A percentile compares a stretch with the other conserved stretches of the same genome.
phyloP scores from a whole-genome alignment of 2,888 invertebrate genomes.

The Leucophenga maculata region DNA sequence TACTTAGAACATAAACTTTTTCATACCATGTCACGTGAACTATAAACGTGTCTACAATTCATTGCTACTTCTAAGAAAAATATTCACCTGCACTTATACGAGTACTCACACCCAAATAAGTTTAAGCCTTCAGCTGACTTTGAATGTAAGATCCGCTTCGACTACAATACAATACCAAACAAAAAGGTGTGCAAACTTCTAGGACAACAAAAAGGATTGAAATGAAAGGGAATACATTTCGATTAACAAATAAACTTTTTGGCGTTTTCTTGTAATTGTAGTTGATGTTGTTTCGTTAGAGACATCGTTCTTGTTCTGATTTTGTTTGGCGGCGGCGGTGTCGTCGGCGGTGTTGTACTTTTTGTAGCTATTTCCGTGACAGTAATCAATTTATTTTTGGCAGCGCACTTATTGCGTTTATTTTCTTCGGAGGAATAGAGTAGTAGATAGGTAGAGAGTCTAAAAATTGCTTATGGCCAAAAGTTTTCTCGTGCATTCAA shows the following conservation, averaged over 20 bases:
- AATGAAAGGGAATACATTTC: conserved; percentile 3
- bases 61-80: too few species aligned
- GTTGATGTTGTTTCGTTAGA: conserved; percentile 9
- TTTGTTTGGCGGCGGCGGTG: conserved; percentile 15
- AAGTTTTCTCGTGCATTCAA: conserved; percentile 39
- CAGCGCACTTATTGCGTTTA: conserved; percentile 66
- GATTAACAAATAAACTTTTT: conserved; percentile 20
- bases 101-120: neutral
- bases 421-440: conserved; percentile 19
- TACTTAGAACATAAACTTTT: too few species aligned
- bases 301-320: neutral
- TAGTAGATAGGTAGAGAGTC: conserved; percentile 21
- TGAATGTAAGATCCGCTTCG: conserved; percentile 43
- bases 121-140: conserved; percentile 52
- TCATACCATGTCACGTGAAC: conserved; percentile 58
- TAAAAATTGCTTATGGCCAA: conserved; percentile 34
- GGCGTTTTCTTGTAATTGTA: conserved; percentile 7
- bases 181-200: conserved; percentile 29
- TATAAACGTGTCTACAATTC: conserved; percentile 40
- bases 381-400: conserved; percentile 72
- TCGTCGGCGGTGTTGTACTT: conserved; percentile 32
- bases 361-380: conserved; percentile 69
- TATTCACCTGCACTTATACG: neutral
- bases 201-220: too few species aligned
- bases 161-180: neutral